Conservation (phyloP, 2,888 invertebrate genomes). For the Crioceris asparagi region DNA sequence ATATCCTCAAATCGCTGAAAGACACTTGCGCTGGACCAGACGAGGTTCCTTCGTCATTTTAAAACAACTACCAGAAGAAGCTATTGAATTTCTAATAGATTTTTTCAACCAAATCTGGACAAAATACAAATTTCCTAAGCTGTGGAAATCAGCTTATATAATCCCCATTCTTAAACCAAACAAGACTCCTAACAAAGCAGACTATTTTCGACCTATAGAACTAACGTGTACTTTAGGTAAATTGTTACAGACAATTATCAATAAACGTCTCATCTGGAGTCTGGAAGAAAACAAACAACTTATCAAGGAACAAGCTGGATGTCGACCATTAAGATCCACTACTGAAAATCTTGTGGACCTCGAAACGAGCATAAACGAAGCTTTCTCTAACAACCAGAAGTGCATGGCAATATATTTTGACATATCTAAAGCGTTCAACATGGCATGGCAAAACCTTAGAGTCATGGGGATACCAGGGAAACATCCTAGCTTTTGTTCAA, state of each 20-base stretch:
- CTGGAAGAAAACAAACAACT: constrained; percentile 11
- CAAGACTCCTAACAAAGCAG: constrained; percentile 1
- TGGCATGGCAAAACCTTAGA: neutral
- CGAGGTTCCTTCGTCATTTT: neutral
- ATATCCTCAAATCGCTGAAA: neutral
- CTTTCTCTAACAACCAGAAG: constrained; percentile 10
- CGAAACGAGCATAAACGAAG: constrained; percentile 12
- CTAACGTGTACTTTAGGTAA: constrained; percentile 9
- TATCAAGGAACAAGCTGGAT: constrained; percentile 7
- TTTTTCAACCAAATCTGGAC: constrained; percentile 5
- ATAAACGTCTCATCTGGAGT: constrained; percentile 12
- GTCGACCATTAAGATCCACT: constrained; percentile 8
- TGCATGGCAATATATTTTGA: constrained; percentile 12
- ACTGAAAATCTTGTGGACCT: constrained; percentile 11
- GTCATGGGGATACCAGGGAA: constrained; percentile 2
- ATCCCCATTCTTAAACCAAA: constrained; percentile 11
- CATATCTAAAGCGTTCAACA: constrained; percentile 13
- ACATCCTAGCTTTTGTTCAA: constrained; percentile 9
- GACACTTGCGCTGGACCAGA: constrained; percentile 3
- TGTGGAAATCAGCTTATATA: constrained; percentile 6
- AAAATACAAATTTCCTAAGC: constrained; percentile 7
- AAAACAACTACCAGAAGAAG: constrained; percentile 4
- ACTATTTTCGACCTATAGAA: constrained; percentile 13
- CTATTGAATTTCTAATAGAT: constrained; percentile 1
- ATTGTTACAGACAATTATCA: constrained; percentile 12